These are phyloP conservation scores for Burhinus oedicnemus DNA, from an alignment of 2,113 vertebrate species.

Conservation along the genomic window DNA sequence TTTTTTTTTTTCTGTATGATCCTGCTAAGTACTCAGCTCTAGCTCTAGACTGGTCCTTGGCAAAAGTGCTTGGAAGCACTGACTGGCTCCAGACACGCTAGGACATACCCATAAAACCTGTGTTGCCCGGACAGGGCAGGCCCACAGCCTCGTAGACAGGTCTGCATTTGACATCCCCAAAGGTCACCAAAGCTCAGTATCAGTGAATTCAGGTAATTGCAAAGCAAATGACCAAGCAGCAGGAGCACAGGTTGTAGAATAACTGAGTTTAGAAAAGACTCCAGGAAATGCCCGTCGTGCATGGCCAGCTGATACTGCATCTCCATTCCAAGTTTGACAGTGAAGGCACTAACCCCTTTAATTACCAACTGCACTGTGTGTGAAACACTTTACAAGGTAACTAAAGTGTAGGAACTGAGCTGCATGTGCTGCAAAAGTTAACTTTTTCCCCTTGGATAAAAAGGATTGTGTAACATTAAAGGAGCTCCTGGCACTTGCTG, in stretches of 20 bases:
- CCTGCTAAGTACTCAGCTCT: neutral
- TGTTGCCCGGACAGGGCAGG: neutral
- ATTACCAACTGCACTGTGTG: fast-evolving
- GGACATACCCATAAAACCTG: fast-evolving
- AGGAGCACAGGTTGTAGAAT: neutral
- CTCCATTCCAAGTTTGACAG: neutral
- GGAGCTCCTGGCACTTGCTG: neutral
- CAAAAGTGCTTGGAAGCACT: neutral
- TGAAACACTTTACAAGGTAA: neutral
- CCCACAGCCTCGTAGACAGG: fast-evolving
- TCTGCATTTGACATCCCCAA: neutral
- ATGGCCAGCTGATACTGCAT: neutral
- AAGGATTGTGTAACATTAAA: neutral
- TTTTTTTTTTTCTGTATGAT: neutral
- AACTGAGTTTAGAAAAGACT: neutral
- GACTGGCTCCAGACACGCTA: neutral
- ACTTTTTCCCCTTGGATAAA: neutral
- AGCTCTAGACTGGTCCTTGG: neutral
- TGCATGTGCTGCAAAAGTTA: neutral
- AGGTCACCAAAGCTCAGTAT: neutral
- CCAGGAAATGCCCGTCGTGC: fast-evolving
- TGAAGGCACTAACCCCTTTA: neutral
- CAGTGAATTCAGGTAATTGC: neutral
- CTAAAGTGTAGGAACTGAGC: neutral
- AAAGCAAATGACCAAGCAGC: neutral